Conservation (phyloP, 2,797 vertebrate genomes). For the Sebastes paucispinis region DNA sequence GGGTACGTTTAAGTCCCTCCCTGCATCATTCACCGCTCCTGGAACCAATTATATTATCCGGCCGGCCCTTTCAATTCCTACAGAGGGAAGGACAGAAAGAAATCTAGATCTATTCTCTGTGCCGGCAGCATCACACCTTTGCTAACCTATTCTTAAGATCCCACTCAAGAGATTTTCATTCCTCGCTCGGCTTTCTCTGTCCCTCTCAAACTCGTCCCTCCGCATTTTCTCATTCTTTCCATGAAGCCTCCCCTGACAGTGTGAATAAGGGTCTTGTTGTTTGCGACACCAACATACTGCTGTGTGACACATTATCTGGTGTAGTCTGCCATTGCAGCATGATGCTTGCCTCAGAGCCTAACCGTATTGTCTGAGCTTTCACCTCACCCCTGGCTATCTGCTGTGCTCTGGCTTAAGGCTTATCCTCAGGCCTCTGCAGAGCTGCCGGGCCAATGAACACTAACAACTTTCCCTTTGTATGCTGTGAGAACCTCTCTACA, state of each 20-base stretch:
- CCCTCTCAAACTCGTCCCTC: slow-evolving; percentile 31
- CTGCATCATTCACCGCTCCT: slow-evolving; percentile 71
- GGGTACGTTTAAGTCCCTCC: slow-evolving; percentile 71
- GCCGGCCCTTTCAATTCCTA: slow-evolving; percentile 66
- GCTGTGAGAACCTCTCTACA: slow-evolving; percentile 50
- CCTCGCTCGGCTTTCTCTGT: slow-evolving; percentile 28
- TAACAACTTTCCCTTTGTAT: slow-evolving; percentile 71
- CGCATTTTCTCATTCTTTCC: slow-evolving; percentile 58
- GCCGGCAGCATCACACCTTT: slow-evolving; percentile 71
- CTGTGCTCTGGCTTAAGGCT: slow-evolving; percentile 76
- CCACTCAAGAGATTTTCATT: slow-evolving; percentile 64
- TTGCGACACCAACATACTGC: slow-evolving; percentile 64
- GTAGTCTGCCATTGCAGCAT: slow-evolving; percentile 70
- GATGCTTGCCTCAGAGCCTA: slow-evolving; percentile 68
- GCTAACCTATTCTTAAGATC: slow-evolving; percentile 66
- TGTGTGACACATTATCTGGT: slow-evolving; percentile 75
- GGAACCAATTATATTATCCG: slow-evolving; percentile 82
- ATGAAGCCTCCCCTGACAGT: slow-evolving; percentile 60
- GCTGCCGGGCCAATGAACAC: slow-evolving; percentile 70
- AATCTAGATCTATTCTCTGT: slow-evolving; percentile 63
- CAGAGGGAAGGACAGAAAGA: slow-evolving; percentile 54
- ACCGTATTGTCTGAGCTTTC: slow-evolving; percentile 70
- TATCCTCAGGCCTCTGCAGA: slow-evolving; percentile 74
- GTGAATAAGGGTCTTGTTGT: slow-evolving; percentile 69
- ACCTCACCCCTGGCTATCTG: slow-evolving; percentile 71